A percentile compares a stretch with the other conserved stretches of the same genome.
phyloP scores from a whole-genome alignment of 2,888 invertebrate genomes.

The Hyppa rectilinea region DNA sequence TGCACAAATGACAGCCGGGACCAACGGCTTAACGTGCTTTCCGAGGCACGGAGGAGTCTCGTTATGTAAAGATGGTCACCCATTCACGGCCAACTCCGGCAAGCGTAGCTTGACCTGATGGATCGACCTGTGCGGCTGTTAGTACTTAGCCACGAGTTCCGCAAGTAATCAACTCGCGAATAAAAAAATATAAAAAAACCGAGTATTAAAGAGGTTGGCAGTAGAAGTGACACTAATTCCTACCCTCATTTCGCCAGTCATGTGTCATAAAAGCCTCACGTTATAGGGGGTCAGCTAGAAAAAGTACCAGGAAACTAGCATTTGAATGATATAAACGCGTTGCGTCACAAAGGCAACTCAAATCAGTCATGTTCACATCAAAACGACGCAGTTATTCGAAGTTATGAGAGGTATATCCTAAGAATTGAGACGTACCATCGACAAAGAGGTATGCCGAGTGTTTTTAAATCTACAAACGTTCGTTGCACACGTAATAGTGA shows the following conservation, averaged over 20 bases:
- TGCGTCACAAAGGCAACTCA: slow-evolving; percentile 40
- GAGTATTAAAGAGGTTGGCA: not conserved
- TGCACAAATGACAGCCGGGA: too few species aligned
- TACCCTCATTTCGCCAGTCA: not conserved
- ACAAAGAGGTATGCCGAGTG: slow-evolving; percentile 81
- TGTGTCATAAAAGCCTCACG: not conserved
- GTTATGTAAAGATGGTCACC: too few species aligned
- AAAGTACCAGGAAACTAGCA: slow-evolving; percentile 39
- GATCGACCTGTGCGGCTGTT: too few species aligned
- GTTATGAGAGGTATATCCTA: slow-evolving; percentile 80
- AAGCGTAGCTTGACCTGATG: too few species aligned
- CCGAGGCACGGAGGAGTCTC: too few species aligned
- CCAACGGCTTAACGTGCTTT: too few species aligned
- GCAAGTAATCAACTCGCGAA: too few species aligned
- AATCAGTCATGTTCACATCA: slow-evolving; percentile 64
- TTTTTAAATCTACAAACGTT: slow-evolving; percentile 60
- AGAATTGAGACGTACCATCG: slow-evolving; percentile 86
- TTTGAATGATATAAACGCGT: slow-evolving; percentile 6
- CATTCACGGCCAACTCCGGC: too few species aligned
- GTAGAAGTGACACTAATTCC: not conserved
- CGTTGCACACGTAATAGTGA: slow-evolving; percentile 28
- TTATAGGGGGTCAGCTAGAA: not conserved
- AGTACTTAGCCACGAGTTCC: too few species aligned
- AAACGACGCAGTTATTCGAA: slow-evolving; percentile 66
- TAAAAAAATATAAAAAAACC: too few species aligned